Evolutionary conservation across 2,113 vertebrate species (phyloP), one percentile per base, ranked within the genome.

Genomic region (Hystrix cristata): DNA sequence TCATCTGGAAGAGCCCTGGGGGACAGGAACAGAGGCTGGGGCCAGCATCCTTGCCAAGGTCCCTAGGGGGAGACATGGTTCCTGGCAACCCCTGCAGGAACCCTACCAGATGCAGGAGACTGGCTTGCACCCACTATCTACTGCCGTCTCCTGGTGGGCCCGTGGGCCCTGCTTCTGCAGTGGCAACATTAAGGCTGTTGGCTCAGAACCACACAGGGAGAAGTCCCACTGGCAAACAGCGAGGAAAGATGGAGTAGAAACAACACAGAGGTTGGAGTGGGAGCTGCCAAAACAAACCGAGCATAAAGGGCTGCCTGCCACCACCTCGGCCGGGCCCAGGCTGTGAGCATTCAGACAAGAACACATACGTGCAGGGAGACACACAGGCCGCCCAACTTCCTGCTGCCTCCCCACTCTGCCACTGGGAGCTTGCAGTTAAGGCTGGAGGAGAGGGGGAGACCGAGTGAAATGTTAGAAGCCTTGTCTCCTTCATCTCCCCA

Each of bases 221-320:
- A 91, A 91, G 83, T 82, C 74, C 72, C 64, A 59, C 43, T 95
- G 81, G 83, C 55, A 46, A 94, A 90, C 80, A 76, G 55, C 31
- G 43, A 91, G 87, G 89, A 95, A 95, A 96, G n/a, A 71, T 14
- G 43, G 65, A 95, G 78, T 65, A 93, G 92, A 97, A 96, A 96
- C 83, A 98, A 96, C 55, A 95, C 94, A 89, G 11, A 90, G 81
- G 59, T 91, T 62, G 9, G 31, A 90, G 76, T 38, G 15, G 21
- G 13, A 93, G 71, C 92, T 95, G 95, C 96, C 97, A 97, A 98
- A 96, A 97, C 90, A 97, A 98, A 98, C 95, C 53, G 38, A 96
- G 87, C 1, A 46, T 64, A 43, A 88, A 97, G 59, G 89, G 96
- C 94, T 67, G 95, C 87, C 53, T 89, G 96, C 96, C 97, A 51